Evolutionary conservation across 2,797 vertebrate genomes (phyloP).

Genomic region (Microcaecilia unicolor): DNA sequence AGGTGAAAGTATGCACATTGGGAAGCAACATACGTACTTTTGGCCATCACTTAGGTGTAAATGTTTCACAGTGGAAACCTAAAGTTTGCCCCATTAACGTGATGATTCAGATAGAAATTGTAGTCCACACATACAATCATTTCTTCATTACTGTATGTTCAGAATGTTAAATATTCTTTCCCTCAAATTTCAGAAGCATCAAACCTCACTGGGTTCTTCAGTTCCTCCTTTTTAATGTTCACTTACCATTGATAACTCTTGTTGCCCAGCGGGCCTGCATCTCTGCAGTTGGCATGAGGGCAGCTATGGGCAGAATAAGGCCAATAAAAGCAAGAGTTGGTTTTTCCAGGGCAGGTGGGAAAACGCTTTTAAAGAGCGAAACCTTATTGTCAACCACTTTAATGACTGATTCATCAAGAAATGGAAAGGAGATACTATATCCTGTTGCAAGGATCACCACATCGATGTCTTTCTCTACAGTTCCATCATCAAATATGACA

Average conservation of each 20-base stretch:
- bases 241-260: constrained; percentile 65
- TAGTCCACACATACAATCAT: no score
- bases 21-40: no score
- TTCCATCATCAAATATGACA: constrained; percentile 49
- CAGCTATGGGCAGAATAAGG: constrained; percentile 47
- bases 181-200: no score
- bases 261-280: constrained; percentile 63
- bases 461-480: constrained; percentile 55
- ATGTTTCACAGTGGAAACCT: no score
- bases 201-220: no score
- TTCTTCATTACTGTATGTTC: no score
- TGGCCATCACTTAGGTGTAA: no score
- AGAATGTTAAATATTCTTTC: no score
- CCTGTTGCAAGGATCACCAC: constrained; percentile 65
- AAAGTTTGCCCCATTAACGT: no score
- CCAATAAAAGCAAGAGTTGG: constrained; percentile 66
- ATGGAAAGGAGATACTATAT: constrained; percentile 60
- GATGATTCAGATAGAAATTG: no score
- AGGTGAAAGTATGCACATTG: no score
- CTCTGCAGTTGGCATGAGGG: constrained; percentile 49
- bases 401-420: constrained; percentile 50
- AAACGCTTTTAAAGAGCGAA: constrained; percentile 60
- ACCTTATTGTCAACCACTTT: constrained; percentile 49
- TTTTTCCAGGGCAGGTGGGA: constrained; percentile 48
- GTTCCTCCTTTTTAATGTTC: no score